A percentile compares a stretch with the other conserved stretches of the same genome.
Conservation (phyloP, 2,113 vertebrate genomes). For the Nibea albiflora region DNA sequence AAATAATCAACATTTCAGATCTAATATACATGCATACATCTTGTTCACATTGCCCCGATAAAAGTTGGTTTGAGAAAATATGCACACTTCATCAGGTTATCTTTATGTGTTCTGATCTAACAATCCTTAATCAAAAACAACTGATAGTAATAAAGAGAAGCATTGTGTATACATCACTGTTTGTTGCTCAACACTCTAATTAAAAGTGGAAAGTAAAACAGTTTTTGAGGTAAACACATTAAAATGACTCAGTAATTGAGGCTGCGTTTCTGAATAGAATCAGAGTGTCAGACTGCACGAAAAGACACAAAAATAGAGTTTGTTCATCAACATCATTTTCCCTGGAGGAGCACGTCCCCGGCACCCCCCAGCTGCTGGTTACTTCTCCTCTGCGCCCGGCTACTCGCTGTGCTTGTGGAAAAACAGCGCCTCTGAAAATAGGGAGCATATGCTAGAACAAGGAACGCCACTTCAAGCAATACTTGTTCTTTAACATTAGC, state of each 20-base stretch:
- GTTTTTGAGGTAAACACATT: constrained; percentile 22
- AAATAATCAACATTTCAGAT: neutral
- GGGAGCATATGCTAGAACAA: constrained; percentile 54
- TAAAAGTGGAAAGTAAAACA: constrained; percentile 29
- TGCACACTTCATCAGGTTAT: neutral
- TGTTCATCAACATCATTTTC: constrained; percentile 46
- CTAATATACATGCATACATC: neutral
- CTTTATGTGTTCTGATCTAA: neutral
- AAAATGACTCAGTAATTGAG: constrained; percentile 13
- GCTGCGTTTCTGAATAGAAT: constrained; percentile 19
- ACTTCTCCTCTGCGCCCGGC: neutral
- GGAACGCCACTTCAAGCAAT: constrained; percentile 49
- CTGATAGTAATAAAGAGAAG: neutral
- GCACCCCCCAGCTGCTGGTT: constrained; percentile 33
- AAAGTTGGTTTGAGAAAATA: neutral
- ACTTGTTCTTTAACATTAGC: constrained; percentile 56
- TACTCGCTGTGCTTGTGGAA: constrained; percentile 10
- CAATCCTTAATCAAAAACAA: neutral
- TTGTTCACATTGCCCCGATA: neutral
- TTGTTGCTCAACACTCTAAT: neutral
- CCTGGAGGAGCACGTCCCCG: constrained; percentile 23
- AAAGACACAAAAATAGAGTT: constrained; percentile 38
- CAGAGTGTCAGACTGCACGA: constrained; percentile 22
- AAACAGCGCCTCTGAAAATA: constrained; percentile 34
- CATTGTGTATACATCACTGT: neutral